A percentile compares a stretch with the other conserved stretches of the same genome.
phyloP scores from a whole-genome alignment of 2,888 invertebrate genomes.

The Apantesis nais region DNA sequence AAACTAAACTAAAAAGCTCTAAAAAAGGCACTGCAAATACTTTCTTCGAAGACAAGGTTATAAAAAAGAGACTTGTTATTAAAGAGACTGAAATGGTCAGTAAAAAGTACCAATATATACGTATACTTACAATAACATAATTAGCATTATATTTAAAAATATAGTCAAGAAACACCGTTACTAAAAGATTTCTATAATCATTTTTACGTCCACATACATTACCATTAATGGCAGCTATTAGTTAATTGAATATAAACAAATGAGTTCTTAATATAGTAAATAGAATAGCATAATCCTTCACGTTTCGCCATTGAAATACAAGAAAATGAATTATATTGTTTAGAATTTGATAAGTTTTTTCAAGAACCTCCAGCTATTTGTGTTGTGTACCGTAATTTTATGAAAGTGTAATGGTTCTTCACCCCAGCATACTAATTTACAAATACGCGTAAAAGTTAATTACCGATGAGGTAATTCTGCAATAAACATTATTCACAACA shows the following conservation, averaged over 20 bases:
- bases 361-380: neutral
- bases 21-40: too few species aligned
- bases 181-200: neutral
- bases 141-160: neutral
- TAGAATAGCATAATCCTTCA: neutral
- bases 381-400: conserved; percentile 17
- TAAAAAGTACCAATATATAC: too few species aligned
- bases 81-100: too few species aligned
- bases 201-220: neutral
- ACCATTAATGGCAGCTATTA: neutral
- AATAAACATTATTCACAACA: conserved; percentile 20
- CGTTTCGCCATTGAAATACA: neutral
- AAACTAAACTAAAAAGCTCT: too few species aligned
- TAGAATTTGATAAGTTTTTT: neutral
- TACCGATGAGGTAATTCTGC: conserved; percentile 14
- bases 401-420: conserved; percentile 13
- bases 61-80: too few species aligned
- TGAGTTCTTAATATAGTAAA: neutral
- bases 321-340: neutral
- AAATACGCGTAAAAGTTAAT: conserved; percentile 28
- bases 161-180: neutral
- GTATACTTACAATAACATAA: too few species aligned
- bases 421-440: conserved; percentile 17
- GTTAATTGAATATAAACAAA: neutral
- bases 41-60: too few species aligned